Base-by-base conservation (phyloP, 2,888 invertebrate species). In the Doris montereyensis region DNA sequence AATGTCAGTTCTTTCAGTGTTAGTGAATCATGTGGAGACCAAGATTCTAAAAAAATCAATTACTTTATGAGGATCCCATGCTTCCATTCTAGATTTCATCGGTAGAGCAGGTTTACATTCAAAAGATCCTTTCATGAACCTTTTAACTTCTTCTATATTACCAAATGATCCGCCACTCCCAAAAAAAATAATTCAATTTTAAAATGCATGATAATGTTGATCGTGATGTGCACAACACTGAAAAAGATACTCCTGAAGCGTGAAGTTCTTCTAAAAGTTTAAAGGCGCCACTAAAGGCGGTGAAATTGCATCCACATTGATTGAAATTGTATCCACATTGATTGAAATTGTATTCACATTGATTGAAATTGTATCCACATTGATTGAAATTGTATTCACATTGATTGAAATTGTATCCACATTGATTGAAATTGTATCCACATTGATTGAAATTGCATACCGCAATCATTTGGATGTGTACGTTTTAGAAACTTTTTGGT, bases 1-100 rank as follows among this genome's bases (percentile, higher is more conserved):
- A 57, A 73, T 8, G 73, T 57, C 17, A 73, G n/a, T 21, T 73
- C 57, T 52, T 73, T 73, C n/a, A 73, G 32, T 2, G 26, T 10
- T 13, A 73, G 73, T 2, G 21, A 4, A 3, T 73, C 73, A 8
- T 41, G 3, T 24, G 73, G 73, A 8, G 1, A 41, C 57, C 73
- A 73, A 13, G 73, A n/a, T 13, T 73, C 73, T n/a, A 73, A 21
- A 3, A 57, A 26, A 3, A 2, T 17, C 26, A 73, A 57, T n/a
- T 3, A 73, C 73, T 26, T 10, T 3, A 26, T 73, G 2, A 2
- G 26, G 24, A 26, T 57, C 57, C 73, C 73, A 73, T 4, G 73
- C 26, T 3, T 24, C 8, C 21, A 26, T 26, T 26, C 10, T 73
- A 26, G 21, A 21, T 28, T 73, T 57, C 57, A 8, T 2, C 26